Base-by-base conservation (phyloP, 2,888 invertebrate genomes). In the Hermaeophaga mercurialis region DNA sequence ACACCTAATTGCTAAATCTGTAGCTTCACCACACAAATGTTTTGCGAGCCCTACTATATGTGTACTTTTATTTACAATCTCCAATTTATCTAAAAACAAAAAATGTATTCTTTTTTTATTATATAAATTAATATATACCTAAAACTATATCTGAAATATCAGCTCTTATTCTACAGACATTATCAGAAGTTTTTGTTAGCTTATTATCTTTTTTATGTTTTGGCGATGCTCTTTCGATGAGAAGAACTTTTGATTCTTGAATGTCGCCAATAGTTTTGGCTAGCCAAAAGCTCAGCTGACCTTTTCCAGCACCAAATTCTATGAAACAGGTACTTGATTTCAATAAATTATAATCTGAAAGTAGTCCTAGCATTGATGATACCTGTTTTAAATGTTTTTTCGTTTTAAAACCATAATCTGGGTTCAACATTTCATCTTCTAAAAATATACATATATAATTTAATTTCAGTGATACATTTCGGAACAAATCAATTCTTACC, bases 251-350 rank as follows among this genome's bases (percentile, higher is more conserved):
- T 12, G 82, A 67, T 11, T 68, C 80, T 41, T 77, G 70, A 65
- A 72, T 61, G 33, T 69, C 70, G 12, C 78, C 69, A 65, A 88
- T 81, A 33, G 86, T 83, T 62, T 81, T 80, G 14, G 88, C 86
- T 50, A 90, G 75, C 85, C 90, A 91, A 75, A 85, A 92, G 7
- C 91, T 89, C 45, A 94, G 73, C 66, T 89, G 88, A 0, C 92
- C 89, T 83, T 90, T 91, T n/a, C 94, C 94, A 8, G 94, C 94
- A 0, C 94, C 94, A 71, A 94, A 88, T 75, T 95, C 95, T 55
- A 94, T 83, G 67, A 85, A 94, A 75, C 90, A 89, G 0, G 88
- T 87, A 15, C 81, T 73, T 7, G 85, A 78, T 8, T 68, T 71
- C 1, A 90, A 76, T 33, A 93, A 79, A 1, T 82, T 78, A 57